A percentile compares a stretch with the other conserved stretches of the same genome.
Conservation (phyloP, 35 echinoderm and acorn worm species). For the Heliocidaris erythrogramma region DNA sequence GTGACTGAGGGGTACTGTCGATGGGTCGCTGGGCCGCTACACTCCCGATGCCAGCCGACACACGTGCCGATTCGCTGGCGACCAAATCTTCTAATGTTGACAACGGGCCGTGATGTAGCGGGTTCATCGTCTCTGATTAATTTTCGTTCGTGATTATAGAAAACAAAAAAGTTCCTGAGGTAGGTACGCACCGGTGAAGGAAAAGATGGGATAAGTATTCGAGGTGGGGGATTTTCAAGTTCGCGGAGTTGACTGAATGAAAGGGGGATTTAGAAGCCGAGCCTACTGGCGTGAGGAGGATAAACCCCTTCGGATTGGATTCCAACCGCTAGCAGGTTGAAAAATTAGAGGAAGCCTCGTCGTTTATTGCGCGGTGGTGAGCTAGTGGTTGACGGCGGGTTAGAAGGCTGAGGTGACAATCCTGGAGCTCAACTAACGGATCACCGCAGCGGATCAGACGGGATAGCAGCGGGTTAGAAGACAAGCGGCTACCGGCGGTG, state of each 20-base stretch:
- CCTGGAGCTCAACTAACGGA: conserved; percentile 36
- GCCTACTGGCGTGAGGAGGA: background rate
- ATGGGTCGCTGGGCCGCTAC: background rate
- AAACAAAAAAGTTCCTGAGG: background rate
- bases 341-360: conserved; percentile 11
- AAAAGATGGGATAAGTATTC: background rate
- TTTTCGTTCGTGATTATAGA: conserved; percentile 20
- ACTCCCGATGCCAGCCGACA: conserved; percentile 26
- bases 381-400: background rate
- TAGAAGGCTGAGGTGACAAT: conserved; percentile 20
- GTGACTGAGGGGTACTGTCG: background rate
- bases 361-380: background rate
- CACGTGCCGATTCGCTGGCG: conserved; percentile 27
- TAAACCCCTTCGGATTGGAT: conserved; percentile 10
- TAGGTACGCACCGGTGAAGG: background rate
- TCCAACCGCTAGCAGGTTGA: background rate
- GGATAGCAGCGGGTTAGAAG: conserved; percentile 26
- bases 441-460: conserved; percentile 38
- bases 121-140: conserved; percentile 20
- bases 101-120: conserved; percentile 15
- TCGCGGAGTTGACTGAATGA: background rate
- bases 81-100: conserved; percentile 48
- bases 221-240: conserved; percentile 1
- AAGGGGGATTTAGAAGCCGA: conserved; percentile 1
- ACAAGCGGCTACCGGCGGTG: conserved; percentile 3